Evolutionary conservation across 2,888 invertebrate genomes (phyloP), one percentile per base, ranked within the genome.

Genomic region (Stenodera caucasica): DNA sequence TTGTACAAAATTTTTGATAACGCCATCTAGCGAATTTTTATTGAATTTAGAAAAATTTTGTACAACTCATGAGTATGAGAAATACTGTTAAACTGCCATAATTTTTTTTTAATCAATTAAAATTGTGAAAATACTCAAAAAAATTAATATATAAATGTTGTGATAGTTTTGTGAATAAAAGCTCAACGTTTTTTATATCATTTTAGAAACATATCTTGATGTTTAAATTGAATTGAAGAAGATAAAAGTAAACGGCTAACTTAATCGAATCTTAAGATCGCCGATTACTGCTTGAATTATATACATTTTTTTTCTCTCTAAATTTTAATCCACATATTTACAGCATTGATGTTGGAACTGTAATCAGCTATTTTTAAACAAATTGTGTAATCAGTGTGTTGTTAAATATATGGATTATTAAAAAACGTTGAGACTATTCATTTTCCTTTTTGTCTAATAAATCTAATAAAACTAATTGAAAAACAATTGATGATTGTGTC

Each of bases 401-500:
- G 76, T 78, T 72, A n/a, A 78, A 78, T 78, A 78, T 79, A 79
- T 79, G 77, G 77, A 78, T 77, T 77, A 74, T 71, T 45, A n/a
- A 71, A 72, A 76, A 75, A 73, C 70, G 63, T 65, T 49, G 60
- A 63, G 55, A 56, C 40, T 53, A 40, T 55, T 40, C 55, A 52
- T 49, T 60, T 53, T 53, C 4, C 50, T 29, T n/a, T 15, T 49
- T 49, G 21, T 45, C 8, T n/a, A 21, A 15, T n/a, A 45, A 21
- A 45, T 12, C 49, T n/a, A n/a, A n/a, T n/a, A n/a, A n/a, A n/a
- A n/a, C n/a, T n/a, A n/a, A n/a, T n/a, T n/a, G n/a, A n/a, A n/a
- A n/a, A n/a, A n/a, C n/a, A n/a, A n/a, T 15, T 9, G 8, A 2
- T 21, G 51, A 8, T 30, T n/a, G 52, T n/a, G n/a, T n/a, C n/a